Conservation (phyloP, 2,888 invertebrate genomes). For the Hemaris fuciformis region DNA sequence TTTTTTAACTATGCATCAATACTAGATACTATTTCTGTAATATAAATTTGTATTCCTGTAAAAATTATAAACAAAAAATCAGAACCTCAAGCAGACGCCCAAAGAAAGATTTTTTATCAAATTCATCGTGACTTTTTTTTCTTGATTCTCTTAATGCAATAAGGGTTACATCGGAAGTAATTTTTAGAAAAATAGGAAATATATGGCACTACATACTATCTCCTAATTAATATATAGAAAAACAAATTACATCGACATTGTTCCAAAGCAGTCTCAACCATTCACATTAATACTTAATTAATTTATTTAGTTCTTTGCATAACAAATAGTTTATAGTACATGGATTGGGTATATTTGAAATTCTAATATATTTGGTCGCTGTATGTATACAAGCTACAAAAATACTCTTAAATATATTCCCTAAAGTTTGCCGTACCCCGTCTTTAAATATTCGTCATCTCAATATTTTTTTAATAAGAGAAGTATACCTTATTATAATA, state of each 20-base stretch:
- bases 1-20: too few relatives aligned
- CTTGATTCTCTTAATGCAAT: too few relatives aligned
- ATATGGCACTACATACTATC: conserved; percentile 37
- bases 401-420: neutral
- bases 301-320: neutral
- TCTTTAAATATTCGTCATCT: neutral
- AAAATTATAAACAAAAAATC: too few relatives aligned
- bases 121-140: too few relatives aligned
- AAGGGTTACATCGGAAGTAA: too few relatives aligned
- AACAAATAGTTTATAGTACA: neutral
- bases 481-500: too few relatives aligned
- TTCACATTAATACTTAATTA: neutral
- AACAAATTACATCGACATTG: neutral
- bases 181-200: too few relatives aligned
- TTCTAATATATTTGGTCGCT: conserved; percentile 63
- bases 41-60: too few relatives aligned
- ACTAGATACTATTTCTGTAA: too few relatives aligned
- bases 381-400: conserved; percentile 40
- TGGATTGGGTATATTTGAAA: neutral
- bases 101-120: too few relatives aligned
- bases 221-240: conserved; percentile 4
- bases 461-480: neutral
- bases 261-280: neutral
- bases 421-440: neutral
- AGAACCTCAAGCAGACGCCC: too few relatives aligned